A percentile compares a stretch with the other conserved stretches of the same genome.
Evolutionary conservation across 1,140 invertebrate genomes (phyloP).

Genomic region (Cydia pomonella): DNA sequence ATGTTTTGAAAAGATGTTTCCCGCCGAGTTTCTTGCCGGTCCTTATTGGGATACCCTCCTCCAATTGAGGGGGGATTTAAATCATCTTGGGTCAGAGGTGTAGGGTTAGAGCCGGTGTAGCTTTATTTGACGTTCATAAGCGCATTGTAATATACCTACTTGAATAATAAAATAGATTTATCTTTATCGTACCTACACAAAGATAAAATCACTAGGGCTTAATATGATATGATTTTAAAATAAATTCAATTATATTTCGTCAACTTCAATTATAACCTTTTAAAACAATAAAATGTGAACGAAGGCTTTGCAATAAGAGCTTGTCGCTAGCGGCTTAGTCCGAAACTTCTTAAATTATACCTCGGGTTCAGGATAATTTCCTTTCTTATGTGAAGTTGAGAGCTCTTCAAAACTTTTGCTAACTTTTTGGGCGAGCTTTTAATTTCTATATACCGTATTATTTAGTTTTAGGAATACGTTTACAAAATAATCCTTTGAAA

Average conservation of each 20-base stretch:
- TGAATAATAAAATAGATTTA: no score
- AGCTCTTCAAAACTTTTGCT: conserved; percentile 57
- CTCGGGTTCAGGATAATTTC: conserved; percentile 60
- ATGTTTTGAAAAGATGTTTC: no score
- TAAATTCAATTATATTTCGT: neutral
- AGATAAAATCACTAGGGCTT: neutral
- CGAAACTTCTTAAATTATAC: conserved; percentile 63
- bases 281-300: conserved; percentile 15
- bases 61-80: no score
- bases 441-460: conserved; percentile 50
- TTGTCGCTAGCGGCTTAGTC: conserved; percentile 45
- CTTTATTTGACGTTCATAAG: no score
- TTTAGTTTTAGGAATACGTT: conserved; percentile 12
- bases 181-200: no score
- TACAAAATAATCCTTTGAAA: conserved; percentile 54
- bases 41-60: no score
- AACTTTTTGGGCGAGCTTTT: conserved; percentile 48
- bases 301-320: conserved; percentile 51
- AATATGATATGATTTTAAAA: neutral
- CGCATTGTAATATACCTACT: no score
- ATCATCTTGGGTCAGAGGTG: no score
- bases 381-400: conserved; percentile 62
- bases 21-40: no score
- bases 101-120: no score
- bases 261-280: conserved; percentile 1